A percentile compares a stretch with the other conserved stretches of the same genome.
These are phyloP conservation scores for Caenorhabditis parvicauda DNA, from an alignment of 2,888 invertebrate species.

Conservation along the genomic window DNA sequence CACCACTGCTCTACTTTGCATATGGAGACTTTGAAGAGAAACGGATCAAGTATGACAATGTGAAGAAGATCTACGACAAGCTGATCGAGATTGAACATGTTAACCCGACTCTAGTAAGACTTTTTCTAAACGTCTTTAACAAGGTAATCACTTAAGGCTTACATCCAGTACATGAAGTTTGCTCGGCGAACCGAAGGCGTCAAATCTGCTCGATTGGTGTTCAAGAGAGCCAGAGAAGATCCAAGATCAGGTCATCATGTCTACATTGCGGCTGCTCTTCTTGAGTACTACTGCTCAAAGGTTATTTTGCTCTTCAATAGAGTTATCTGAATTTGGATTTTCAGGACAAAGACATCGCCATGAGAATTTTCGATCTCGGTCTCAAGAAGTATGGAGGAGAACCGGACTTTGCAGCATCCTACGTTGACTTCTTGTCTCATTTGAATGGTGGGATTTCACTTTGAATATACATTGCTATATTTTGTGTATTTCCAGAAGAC, in stretches of 20 bases:
- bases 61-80: constrained; percentile 89
- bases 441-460: constrained; percentile 75
- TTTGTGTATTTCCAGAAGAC: constrained; percentile 75
- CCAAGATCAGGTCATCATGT: constrained; percentile 80
- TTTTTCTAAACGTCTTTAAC: neutral
- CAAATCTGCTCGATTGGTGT: constrained; percentile 88
- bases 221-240: constrained; percentile 91
- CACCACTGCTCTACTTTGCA: constrained; percentile 91
- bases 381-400: constrained; percentile 92
- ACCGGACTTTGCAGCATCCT: constrained; percentile 90
- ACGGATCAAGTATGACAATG: constrained; percentile 90
- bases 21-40: constrained; percentile 90
- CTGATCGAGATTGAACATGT: constrained; percentile 83
- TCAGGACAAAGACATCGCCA: constrained; percentile 86
- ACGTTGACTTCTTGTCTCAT: constrained; percentile 94
- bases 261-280: constrained; percentile 91
- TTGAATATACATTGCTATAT: neutral
- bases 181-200: constrained; percentile 94
- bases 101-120: constrained; percentile 85
- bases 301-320: constrained; percentile 47
- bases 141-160: constrained; percentile 70
- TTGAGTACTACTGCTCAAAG: constrained; percentile 99
- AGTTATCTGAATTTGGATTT: constrained; percentile 10
- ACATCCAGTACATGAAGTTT: constrained; percentile 99
- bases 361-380: constrained; percentile 93